Percentiles rank a stretch among this genome's conserved stretches.
These are phyloP conservation scores for Ranitomeya imitator DNA, from an alignment of 2,113 vertebrate genomes.

Conservation along the genomic window DNA sequence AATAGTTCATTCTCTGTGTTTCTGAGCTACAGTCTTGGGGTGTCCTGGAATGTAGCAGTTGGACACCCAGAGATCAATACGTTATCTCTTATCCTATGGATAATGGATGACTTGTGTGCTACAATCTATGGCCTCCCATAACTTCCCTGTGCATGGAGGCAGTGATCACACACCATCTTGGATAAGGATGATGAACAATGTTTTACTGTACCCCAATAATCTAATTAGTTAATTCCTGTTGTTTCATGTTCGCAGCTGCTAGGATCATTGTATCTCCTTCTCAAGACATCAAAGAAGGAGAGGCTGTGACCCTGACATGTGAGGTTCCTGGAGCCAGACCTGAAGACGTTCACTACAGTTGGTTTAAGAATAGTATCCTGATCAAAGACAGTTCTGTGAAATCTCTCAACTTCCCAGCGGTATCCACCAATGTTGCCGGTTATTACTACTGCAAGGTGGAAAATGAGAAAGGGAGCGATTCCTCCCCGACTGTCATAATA, in stretches of 20 bases:
- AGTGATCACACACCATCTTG: too few species aligned
- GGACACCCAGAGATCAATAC: too few species aligned
- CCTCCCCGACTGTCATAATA: slow-evolving; percentile 59
- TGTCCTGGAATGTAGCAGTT: too few species aligned
- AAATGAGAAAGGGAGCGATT: slow-evolving; percentile 61
- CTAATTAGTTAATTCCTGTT: not conserved
- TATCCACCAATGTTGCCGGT: slow-evolving; percentile 52
- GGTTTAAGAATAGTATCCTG: slow-evolving; percentile 69
- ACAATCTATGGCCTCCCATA: too few species aligned
- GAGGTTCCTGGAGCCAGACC: slow-evolving; percentile 57
- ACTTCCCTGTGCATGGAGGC: too few species aligned
- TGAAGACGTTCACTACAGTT: slow-evolving; percentile 66
- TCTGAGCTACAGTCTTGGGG: too few species aligned
- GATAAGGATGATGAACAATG: not conserved
- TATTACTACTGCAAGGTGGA: slow-evolving; percentile 71
- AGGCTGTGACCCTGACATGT: slow-evolving; percentile 65
- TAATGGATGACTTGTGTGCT: too few species aligned
- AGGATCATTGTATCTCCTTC: slow-evolving; percentile 62
- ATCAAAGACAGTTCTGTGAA: slow-evolving; percentile 52
- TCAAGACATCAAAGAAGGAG: slow-evolving; percentile 63
- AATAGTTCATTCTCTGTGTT: too few species aligned
- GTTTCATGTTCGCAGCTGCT: slow-evolving; percentile 59
- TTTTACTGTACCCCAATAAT: not conserved
- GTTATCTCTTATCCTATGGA: too few species aligned
- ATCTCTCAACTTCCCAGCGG: slow-evolving; percentile 51